Base-by-base conservation (phyloP, 23 tunicate species). In the Ciona savignyi region DNA sequence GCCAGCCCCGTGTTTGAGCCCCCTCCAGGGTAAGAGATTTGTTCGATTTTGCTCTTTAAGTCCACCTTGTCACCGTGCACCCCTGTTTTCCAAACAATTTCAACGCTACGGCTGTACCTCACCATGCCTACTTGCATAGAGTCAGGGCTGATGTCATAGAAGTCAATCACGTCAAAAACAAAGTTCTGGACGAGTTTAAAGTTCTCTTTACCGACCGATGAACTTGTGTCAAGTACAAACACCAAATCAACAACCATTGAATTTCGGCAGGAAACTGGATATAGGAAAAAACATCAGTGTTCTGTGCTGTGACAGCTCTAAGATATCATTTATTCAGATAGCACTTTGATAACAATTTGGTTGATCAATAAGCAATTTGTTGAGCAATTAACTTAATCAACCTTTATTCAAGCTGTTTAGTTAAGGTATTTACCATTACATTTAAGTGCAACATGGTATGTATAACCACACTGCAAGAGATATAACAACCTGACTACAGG, bases 1-100 rank as follows among this genome's bases (percentile, higher is more conserved):
- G 85, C 85, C 60, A 69, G 30, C 61, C 85, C 85, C 23, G 85
- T 80, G 34, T 73, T 80, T 1, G 77, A 62, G 25, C 85, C 85
- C 4, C 85, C 85, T 19, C 66, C 67, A 29, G 66, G 68, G 32
- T 62, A 72, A n/a, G 85, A 64, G 9, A 80, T 80, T 31, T 51
- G 29, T 15, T 33, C 29, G 22, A 80, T 27, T 3, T 51, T 74
- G 66, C 61, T 72, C 33, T 51, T 23, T 11, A 80, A 32, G 1
- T 29, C n/a, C 0, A n/a, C 60, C 60, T 72, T 35, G 2, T 51
- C n/a, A 22, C 31, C 65, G 34, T 72, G 68, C 15, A 23, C 72
- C 1, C 78, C 78, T 11, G 56, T 35, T 25, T 63, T 63, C 85
- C 78, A 72, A 6, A 63, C 35, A 11, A 70, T 34, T 28, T 73